These are phyloP conservation scores for Zaprionus lachaisei DNA, from an alignment of 1,140 invertebrate species.

Conservation along the genomic window DNA sequence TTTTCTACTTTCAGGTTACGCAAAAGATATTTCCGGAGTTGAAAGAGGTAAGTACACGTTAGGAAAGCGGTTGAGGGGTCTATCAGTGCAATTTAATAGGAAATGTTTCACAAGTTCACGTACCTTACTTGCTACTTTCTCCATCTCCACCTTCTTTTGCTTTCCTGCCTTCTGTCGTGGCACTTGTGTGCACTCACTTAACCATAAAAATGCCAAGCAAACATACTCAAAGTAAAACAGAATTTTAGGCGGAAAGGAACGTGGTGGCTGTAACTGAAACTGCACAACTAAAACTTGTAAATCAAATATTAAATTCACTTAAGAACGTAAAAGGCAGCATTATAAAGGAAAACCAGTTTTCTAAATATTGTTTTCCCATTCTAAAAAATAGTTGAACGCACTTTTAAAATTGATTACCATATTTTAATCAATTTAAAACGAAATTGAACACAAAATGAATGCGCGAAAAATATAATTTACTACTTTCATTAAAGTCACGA, in stretches of 20 bases:
- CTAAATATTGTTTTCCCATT: neutral
- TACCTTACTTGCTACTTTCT: neutral
- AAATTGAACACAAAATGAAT: neutral
- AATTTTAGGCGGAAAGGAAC: neutral
- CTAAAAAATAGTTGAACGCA: no score
- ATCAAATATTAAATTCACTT: conserved; percentile 26
- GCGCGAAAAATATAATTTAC: neutral
- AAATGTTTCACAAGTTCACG: conserved; percentile 14
- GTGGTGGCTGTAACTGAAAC: neutral
- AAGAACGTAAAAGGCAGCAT: neutral
- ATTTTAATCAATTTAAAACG: neutral
- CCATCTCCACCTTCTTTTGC: neutral
- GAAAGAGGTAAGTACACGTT: conserved; percentile 77
- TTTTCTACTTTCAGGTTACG: conserved; percentile 76
- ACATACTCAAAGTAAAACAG: conserved; percentile 13
- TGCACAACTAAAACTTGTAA: conserved; percentile 14
- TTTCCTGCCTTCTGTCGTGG: neutral
- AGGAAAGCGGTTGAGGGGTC: neutral
- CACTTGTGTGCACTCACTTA: conserved; percentile 21
- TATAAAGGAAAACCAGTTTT: neutral
- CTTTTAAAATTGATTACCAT: neutral
- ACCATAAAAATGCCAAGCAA: conserved; percentile 27
- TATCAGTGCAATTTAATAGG: conserved; percentile 21
- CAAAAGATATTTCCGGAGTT: conserved; percentile 84
- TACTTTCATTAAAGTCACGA: neutral